These are phyloP conservation scores for Planococcus citri DNA, from an alignment of 1,140 invertebrate species.

Conservation along the genomic window DNA sequence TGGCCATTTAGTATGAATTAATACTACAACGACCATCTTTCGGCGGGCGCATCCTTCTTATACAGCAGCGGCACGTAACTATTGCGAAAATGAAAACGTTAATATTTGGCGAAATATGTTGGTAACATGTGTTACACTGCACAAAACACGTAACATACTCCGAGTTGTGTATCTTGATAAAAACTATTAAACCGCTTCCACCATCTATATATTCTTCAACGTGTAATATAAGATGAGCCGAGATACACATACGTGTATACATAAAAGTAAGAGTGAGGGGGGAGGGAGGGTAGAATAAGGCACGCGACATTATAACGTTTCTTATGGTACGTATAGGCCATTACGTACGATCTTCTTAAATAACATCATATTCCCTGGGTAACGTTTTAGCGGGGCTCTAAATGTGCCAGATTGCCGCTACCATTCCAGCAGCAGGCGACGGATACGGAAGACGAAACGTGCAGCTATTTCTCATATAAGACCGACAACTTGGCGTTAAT, in stretches of 20 bases:
- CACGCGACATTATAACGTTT: not conserved
- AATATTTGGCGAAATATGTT: slow-evolving; percentile 4
- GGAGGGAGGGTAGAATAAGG: no score
- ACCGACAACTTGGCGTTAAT: slow-evolving; percentile 1
- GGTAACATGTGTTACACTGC: not conserved
- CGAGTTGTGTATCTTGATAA: not conserved
- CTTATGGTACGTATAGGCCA: not conserved
- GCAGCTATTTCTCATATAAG: not conserved
- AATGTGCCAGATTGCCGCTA: not conserved
- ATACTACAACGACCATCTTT: no score
- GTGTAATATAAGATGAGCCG: no score
- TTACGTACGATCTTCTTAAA: not conserved
- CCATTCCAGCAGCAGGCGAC: no score
- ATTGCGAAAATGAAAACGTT: not conserved
- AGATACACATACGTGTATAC: no score
- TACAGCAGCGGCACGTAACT: not conserved
- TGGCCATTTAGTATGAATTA: no score
- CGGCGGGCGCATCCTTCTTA: not conserved
- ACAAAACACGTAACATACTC: no score
- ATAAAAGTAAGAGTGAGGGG: no score
- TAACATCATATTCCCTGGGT: slow-evolving; percentile 3
- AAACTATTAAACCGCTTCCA: not conserved
- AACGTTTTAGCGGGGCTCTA: not conserved
- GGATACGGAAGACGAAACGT: no score
- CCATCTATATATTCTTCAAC: no score